phyloP scores from a whole-genome alignment of 2,113 vertebrate genomes.

The Ptychochromis oligacanthus region DNA sequence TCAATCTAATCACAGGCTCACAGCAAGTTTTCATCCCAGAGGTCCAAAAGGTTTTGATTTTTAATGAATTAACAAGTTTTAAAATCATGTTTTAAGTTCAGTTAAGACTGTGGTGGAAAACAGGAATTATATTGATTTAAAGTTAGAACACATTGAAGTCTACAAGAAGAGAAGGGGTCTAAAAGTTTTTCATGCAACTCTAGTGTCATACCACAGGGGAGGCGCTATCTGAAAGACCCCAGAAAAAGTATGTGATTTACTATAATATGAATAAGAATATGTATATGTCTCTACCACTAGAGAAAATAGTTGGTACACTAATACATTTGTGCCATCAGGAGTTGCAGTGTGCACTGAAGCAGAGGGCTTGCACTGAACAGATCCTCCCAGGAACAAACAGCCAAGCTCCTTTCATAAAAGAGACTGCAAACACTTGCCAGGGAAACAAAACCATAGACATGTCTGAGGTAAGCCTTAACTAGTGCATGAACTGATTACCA shows the following conservation, averaged over 20 bases:
- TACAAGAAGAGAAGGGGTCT: too few relatives aligned
- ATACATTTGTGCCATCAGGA: constrained; percentile 67
- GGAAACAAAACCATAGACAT: neutral
- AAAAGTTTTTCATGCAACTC: neutral
- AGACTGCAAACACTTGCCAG: constrained; percentile 29
- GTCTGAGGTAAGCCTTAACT: constrained; percentile 30
- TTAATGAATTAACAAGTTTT: too few relatives aligned
- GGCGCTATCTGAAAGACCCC: too few relatives aligned
- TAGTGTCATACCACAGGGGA: neutral
- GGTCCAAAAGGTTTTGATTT: too few relatives aligned
- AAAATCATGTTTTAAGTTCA: too few relatives aligned
- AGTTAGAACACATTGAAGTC: too few relatives aligned
- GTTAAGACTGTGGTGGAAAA: too few relatives aligned
- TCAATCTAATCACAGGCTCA: too few relatives aligned
- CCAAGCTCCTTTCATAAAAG: constrained; percentile 4
- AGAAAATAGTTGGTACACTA: neutral
- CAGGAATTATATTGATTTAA: too few relatives aligned
- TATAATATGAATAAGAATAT: neutral
- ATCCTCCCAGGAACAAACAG: constrained; percentile 31
- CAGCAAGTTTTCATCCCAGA: too few relatives aligned
- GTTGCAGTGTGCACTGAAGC: constrained; percentile 70
- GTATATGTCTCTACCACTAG: constrained; percentile 7
- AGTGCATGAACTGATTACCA: neutral
- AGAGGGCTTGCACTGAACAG: constrained; percentile 17
- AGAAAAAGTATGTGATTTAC: neutral